Conservation (phyloP, 2,113 vertebrate genomes). For the Myrmecobius fasciatus region DNA sequence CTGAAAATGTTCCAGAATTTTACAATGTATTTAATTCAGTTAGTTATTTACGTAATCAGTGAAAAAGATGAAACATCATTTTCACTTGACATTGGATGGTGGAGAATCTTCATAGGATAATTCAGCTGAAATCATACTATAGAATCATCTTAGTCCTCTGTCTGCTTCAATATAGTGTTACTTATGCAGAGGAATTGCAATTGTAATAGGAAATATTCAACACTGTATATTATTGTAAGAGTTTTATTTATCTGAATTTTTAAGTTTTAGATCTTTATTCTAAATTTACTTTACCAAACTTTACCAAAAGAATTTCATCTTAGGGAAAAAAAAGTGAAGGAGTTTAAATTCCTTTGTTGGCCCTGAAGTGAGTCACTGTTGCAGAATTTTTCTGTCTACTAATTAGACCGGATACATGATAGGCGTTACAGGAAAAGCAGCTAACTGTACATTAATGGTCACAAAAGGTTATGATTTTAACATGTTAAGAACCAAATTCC, state of each 20-base stretch:
- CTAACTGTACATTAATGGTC: constrained; percentile 82
- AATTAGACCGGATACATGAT: constrained; percentile 84
- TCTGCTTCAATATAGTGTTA: neutral
- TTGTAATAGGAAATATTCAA: neutral
- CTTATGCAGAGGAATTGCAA: constrained; percentile 14
- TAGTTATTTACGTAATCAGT: neutral
- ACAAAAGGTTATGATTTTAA: constrained; percentile 83
- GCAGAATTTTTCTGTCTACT: constrained; percentile 84
- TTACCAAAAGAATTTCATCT: constrained; percentile 74
- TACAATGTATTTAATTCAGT: neutral
- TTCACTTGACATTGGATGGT: neutral
- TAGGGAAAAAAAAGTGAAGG: constrained; percentile 72
- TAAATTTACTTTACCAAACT: constrained; percentile 79
- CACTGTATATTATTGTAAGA: neutral
- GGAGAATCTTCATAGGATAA: neutral
- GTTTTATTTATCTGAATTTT: constrained; percentile 57
- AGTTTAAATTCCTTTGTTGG: constrained; percentile 72
- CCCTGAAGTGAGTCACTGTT: constrained; percentile 83
- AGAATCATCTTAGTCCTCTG: neutral
- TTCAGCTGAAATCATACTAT: neutral
- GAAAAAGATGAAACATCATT: neutral
- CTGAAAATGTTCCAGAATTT: neutral
- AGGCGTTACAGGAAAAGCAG: constrained; percentile 83
- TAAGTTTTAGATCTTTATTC: constrained; percentile 72
- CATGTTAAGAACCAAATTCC: constrained; percentile 75